Base-by-base conservation (phyloP, 2,113 vertebrate genomes). In the Condylura cristata region DNA sequence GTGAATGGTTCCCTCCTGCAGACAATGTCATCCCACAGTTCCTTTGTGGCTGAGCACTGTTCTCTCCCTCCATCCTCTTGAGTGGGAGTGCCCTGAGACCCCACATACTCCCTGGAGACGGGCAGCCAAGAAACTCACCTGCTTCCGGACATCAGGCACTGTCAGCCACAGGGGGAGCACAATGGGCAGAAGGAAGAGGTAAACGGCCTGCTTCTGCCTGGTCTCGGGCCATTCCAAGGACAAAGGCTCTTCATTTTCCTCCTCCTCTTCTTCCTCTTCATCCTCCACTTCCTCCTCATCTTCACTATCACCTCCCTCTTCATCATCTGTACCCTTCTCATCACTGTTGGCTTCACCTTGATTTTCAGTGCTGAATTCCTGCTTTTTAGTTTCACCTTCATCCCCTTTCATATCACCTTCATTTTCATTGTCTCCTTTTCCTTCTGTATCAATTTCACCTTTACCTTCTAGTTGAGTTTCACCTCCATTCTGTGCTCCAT, bases 141-240 rank as follows among this genome's bases (percentile, higher is more conserved):
- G 98, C 96, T 99, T 99, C 78, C 99, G 99, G 75, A 99, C 99
- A 0, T 99, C 99, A 0, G 99, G 99, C 65, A 99, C 89, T 0
- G 99, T 99, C 95, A 99, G 98, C 99, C 99, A 99, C 96, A 99
- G 98, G n/a, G 99, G 99, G 93, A 99, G 98, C 79, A 99, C 98
- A 2, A 99, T 99, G 88, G 99, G 99, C 86, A 99, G 97, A 66
- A 99, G 98, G 94, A 99, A 98, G 82, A 99, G 98, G 98, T 99
- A 99, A 65, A 99, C 98, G 70, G 98, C 98, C 97, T 99, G 99
- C 97, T 99, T 99, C 60, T 97, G 98, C 61, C 76, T 97, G 0
- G 98, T 99, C 89, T 99, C 98, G 4, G 99, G 99, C 99, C 99
- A 99, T 78, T 99, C 97, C 75, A 99, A 98, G 85, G 99, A 99